phyloP scores from a whole-genome alignment of 2,113 vertebrate species.

The Brachirus orientalis region DNA sequence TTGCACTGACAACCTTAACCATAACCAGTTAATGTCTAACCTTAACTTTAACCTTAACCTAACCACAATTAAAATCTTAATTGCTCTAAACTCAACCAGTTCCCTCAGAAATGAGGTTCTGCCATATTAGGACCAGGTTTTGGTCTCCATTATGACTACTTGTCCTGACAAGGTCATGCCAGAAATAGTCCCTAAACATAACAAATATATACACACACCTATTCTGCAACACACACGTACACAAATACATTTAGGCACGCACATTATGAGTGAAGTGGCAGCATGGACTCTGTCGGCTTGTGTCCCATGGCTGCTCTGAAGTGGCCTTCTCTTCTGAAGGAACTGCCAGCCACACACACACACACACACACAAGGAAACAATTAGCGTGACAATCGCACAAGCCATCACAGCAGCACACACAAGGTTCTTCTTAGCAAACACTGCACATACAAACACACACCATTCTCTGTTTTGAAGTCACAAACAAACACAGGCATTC shows the following conservation, averaged over 20 bases:
- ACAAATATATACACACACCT: not conserved
- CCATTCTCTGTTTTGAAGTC: slow-evolving; percentile 44
- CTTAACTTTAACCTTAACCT: too few species aligned
- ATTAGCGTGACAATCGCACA: slow-evolving; percentile 78
- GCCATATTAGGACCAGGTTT: too few species aligned
- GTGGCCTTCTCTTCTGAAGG: slow-evolving; percentile 72
- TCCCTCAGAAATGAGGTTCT: too few species aligned
- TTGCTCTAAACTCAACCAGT: too few species aligned
- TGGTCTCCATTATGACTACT: too few species aligned
- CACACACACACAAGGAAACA: slow-evolving; percentile 67
- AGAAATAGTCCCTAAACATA: too few species aligned
- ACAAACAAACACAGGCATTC: slow-evolving; percentile 65
- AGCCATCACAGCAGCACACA: slow-evolving; percentile 68
- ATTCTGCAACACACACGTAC: slow-evolving; percentile 12
- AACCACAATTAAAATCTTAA: too few species aligned
- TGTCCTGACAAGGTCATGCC: too few species aligned
- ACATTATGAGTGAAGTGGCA: slow-evolving; percentile 66
- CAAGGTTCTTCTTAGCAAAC: slow-evolving; percentile 65
- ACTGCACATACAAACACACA: slow-evolving; percentile 50
- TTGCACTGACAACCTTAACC: too few species aligned
- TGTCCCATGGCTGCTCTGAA: slow-evolving; percentile 68
- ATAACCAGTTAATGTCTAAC: too few species aligned
- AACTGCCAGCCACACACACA: slow-evolving; percentile 44
- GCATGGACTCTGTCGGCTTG: slow-evolving; percentile 53
- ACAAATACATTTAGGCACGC: slow-evolving; percentile 20